These are phyloP conservation scores for Periplaneta americana DNA, from an alignment of 1,140 invertebrate genomes.

Conservation along the genomic window DNA sequence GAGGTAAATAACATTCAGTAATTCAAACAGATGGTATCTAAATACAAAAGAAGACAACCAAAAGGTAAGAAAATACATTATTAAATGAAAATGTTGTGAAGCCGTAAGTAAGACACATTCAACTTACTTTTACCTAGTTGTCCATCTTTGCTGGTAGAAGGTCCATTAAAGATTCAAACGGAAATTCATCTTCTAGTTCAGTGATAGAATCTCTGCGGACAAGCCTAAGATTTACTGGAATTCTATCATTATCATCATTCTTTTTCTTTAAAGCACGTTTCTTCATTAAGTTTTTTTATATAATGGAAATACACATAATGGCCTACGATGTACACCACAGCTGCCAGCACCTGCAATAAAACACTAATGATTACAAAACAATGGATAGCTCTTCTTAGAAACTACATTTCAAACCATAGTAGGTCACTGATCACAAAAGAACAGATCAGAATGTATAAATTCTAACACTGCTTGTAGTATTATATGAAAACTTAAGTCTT, in stretches of 20 bases:
- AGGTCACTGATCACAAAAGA: too few relatives aligned
- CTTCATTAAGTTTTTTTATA: slow-evolving; percentile 51
- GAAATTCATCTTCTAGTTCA: slow-evolving; percentile 58
- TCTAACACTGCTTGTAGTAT: too few relatives aligned
- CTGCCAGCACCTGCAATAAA: slow-evolving; percentile 2
- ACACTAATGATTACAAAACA: background rate
- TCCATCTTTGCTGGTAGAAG: slow-evolving; percentile 62
- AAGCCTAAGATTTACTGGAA: slow-evolving; percentile 16
- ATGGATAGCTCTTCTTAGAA: background rate
- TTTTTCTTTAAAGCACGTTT: slow-evolving; percentile 28
- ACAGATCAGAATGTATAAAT: too few relatives aligned
- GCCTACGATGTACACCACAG: slow-evolving; percentile 27
- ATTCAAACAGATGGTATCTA: too few relatives aligned
- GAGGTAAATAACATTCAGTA: too few relatives aligned
- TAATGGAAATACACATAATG: slow-evolving; percentile 74
- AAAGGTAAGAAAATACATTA: too few relatives aligned
- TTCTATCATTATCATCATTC: slow-evolving; percentile 24
- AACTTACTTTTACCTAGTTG: slow-evolving; percentile 52
- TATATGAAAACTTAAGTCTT: too few relatives aligned
- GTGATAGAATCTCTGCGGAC: background rate
- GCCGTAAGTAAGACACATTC: too few relatives aligned
- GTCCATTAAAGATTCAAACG: slow-evolving; percentile 62
- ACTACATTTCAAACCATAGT: background rate
- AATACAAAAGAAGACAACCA: too few relatives aligned
- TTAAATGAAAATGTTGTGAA: too few relatives aligned